A percentile compares a stretch with the other conserved stretches of the same genome.
These are phyloP conservation scores for Onthophagus taurus DNA, from an alignment of 1,140 invertebrate species.

Conservation along the genomic window DNA sequence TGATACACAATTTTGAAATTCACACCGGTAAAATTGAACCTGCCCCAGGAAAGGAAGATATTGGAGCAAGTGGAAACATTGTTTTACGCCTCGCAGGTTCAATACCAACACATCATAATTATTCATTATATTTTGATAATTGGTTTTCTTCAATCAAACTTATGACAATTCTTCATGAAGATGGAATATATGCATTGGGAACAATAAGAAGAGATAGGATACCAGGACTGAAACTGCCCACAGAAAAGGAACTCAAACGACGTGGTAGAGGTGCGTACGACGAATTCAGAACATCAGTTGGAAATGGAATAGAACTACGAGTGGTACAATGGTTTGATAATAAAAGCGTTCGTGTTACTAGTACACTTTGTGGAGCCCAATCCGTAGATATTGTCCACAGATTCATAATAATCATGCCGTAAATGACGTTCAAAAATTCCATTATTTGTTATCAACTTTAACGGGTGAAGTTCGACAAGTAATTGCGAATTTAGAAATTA, in stretches of 20 bases:
- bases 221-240: background rate
- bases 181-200: background rate
- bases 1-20: slow-evolving; percentile 22
- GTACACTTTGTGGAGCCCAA: too few species aligned
- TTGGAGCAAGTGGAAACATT: slow-evolving; percentile 14
- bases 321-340: background rate
- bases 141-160: slow-evolving; percentile 5
- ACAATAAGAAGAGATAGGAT: slow-evolving; percentile 1
- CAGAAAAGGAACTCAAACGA: slow-evolving; percentile 5
- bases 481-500: too few species aligned
- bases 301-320: slow-evolving; percentile 2
- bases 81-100: slow-evolving; percentile 7
- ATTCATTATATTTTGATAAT: slow-evolving; percentile 11
- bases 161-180: background rate
- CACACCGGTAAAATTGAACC: slow-evolving; percentile 9
- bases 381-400: too few species aligned
- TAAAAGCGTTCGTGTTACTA: background rate
- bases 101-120: slow-evolving; percentile 6
- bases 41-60: background rate
- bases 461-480: too few species aligned
- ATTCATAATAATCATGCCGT: too few species aligned
- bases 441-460: too few species aligned
- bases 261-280: slow-evolving; percentile 1
- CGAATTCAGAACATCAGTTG: background rate
- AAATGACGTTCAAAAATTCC: too few species aligned